A percentile compares a stretch with the other conserved stretches of the same genome.
These are phyloP conservation scores for Cantharis flavilabris DNA, from an alignment of 2,888 invertebrate species.

Conservation along the genomic window DNA sequence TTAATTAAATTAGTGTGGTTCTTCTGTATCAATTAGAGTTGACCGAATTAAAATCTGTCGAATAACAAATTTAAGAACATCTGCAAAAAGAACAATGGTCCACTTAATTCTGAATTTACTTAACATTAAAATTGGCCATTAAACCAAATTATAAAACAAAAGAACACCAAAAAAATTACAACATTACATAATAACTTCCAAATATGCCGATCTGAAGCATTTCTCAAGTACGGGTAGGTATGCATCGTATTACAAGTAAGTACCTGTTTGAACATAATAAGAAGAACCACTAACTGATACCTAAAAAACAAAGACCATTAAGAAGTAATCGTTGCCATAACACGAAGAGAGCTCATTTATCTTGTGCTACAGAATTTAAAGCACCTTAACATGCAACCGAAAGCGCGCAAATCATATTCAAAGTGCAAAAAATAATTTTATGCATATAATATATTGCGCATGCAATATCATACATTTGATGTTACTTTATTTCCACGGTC, in stretches of 20 bases:
- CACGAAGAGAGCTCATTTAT: conserved; percentile 1
- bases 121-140: background rate
- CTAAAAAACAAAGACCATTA: background rate
- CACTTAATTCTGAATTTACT: background rate
- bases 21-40: background rate
- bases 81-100: background rate
- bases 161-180: background rate
- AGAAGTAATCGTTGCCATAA: conserved; percentile 2
- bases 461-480: background rate
- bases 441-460: background rate
- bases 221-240: background rate
- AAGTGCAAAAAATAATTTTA: background rate
- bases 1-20: background rate
- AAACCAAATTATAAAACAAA: background rate
- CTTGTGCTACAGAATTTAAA: conserved; percentile 1
- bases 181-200: background rate
- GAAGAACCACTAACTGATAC: background rate
- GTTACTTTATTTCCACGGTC: background rate
- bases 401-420: background rate
- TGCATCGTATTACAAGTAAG: conserved; percentile 1
- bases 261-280: conserved; percentile 4
- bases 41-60: background rate
- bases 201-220: background rate
- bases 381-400: background rate
- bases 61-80: background rate